Conservation (phyloP, 2,888 invertebrate genomes). For the Rapana venosa region DNA sequence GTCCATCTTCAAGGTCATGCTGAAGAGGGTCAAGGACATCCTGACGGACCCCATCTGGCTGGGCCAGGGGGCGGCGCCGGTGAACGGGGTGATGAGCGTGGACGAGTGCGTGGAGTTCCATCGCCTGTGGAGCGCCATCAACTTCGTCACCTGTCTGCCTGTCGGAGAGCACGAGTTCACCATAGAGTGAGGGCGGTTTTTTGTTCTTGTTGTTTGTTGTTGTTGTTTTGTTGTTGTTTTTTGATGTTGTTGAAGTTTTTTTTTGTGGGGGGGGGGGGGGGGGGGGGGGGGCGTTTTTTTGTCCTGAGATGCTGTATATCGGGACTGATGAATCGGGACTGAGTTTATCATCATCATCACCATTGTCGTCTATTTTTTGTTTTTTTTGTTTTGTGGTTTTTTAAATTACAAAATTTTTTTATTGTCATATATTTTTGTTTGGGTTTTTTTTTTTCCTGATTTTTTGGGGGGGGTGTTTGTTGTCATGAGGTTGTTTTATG, state of each 20-base stretch:
- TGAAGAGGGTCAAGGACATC: slow-evolving; percentile 90
- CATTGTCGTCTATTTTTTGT: no score
- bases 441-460: no score
- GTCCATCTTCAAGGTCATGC: slow-evolving; percentile 96
- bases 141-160: slow-evolving; percentile 98
- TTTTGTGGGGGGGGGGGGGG: background rate
- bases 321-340: no score
- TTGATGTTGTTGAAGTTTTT: no score
- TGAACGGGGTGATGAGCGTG: slow-evolving; percentile 95
- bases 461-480: no score
- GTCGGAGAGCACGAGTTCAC: slow-evolving; percentile 97
- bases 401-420: no score
- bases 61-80: slow-evolving; percentile 86
- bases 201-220: background rate
- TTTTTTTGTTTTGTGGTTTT: no score
- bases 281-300: no score
- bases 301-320: no score
- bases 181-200: slow-evolving; percentile 86
- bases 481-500: no score
- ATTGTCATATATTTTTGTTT: no score
- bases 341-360: no score
- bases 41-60: slow-evolving; percentile 87
- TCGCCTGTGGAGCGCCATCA: slow-evolving; percentile 94
- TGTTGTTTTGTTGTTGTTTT: background rate
- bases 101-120: slow-evolving; percentile 87